A percentile compares a stretch with the other conserved stretches of the same genome.
These are phyloP conservation scores for Epicauta chinensis DNA, from an alignment of 1,140 invertebrate species.

Conservation along the genomic window DNA sequence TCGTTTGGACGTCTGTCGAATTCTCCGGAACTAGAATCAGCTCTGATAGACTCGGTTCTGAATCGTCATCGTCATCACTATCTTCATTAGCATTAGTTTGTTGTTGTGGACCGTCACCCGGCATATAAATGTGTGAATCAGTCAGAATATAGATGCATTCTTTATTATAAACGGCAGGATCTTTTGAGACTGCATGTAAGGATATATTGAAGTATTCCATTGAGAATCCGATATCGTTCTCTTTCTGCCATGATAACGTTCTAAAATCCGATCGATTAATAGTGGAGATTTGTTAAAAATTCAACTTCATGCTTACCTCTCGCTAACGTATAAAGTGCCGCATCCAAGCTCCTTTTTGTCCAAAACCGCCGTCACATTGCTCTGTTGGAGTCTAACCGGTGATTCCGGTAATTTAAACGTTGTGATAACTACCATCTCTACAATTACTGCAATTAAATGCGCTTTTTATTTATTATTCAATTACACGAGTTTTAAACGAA, in stretches of 20 bases:
- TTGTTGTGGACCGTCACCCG: conserved; percentile 39
- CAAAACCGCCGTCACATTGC: conserved; percentile 31
- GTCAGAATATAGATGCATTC: conserved; percentile 68
- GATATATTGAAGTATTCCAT: conserved; percentile 65
- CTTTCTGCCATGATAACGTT: conserved; percentile 57
- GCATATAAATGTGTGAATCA: conserved; percentile 53
- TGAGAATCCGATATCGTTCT: conserved; percentile 58
- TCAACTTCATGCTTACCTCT: conserved; percentile 28
- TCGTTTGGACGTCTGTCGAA: conserved; percentile 50
- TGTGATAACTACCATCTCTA: conserved; percentile 38
- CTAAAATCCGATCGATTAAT: conserved; percentile 40
- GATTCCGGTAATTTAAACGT: conserved; percentile 35
- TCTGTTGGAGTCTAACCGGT: conserved; percentile 31
- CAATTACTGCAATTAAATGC: too few relatives aligned
- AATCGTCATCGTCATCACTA: conserved; percentile 45
- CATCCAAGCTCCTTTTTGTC: conserved; percentile 37
- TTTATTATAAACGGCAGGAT: conserved; percentile 54
- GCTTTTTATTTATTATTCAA: too few relatives aligned
- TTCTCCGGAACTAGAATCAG: conserved; percentile 62
- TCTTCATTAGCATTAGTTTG: neutral
- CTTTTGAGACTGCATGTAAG: conserved; percentile 68
- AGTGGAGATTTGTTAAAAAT: neutral
- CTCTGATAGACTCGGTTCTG: conserved; percentile 51
- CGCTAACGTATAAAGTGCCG: conserved; percentile 37
- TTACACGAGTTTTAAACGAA: too few relatives aligned